Evolutionary conservation across 1,140 invertebrate species (phyloP).

Genomic region (Anastrepha obliqua): DNA sequence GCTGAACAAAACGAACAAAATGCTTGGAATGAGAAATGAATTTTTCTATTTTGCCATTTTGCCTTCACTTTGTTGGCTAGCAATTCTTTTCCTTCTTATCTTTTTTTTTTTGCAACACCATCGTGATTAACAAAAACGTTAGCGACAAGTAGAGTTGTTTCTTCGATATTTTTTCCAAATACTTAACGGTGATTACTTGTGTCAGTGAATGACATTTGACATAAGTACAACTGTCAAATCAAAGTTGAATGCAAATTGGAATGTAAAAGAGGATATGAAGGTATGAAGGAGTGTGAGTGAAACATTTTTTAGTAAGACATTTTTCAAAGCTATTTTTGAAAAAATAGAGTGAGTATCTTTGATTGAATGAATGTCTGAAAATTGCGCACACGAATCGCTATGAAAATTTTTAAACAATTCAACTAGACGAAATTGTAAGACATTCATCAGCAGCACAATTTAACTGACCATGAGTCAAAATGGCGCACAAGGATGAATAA

Average conservation of each 20-base stretch:
- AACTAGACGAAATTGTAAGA: not conserved
- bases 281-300: not conserved
- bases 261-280: not conserved
- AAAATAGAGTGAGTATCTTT: not conserved
- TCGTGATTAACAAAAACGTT: constrained; percentile 8
- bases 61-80: not conserved
- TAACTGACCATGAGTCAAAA: not conserved
- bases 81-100: too few relatives aligned
- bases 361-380: not conserved
- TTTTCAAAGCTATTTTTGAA: not conserved
- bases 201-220: constrained; percentile 34
- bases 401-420: not conserved
- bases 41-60: not conserved
- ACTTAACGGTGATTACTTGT: not conserved
- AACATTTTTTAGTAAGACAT: too few relatives aligned
- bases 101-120: not conserved
- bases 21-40: not conserved
- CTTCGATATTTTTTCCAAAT: not conserved
- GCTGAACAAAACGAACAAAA: not conserved
- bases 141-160: not conserved
- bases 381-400: not conserved
- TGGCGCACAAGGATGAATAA: not conserved
- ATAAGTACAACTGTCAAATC: not conserved
- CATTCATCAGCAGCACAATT: not conserved
- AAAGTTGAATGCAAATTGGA: not conserved